Percentiles rank a stretch among this genome's conserved stretches.
Conservation (phyloP, 2,888 invertebrate species). For the Tyria jacobaeae region DNA sequence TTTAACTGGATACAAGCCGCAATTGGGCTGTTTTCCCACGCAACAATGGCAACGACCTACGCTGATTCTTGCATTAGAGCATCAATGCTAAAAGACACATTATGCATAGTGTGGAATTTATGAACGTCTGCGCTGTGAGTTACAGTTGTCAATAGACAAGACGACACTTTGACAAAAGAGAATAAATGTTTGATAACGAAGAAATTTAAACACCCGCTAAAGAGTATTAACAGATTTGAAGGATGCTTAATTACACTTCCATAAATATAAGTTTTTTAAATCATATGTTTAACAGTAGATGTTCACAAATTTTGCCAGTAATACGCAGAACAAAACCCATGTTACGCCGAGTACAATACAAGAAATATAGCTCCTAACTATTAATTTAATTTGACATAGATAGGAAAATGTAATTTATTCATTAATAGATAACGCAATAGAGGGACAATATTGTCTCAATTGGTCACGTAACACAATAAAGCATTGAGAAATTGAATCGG, state of each 20-base stretch:
- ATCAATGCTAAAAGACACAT: constrained; percentile 62
- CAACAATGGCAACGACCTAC: constrained; percentile 68
- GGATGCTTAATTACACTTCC: no score
- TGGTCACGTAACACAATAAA: constrained; percentile 56
- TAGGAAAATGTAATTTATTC: constrained; percentile 49
- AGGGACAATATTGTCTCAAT: constrained; percentile 63
- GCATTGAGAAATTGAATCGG: constrained; percentile 52
- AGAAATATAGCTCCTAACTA: constrained; percentile 34
- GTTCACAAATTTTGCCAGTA: no score
- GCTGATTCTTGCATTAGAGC: constrained; percentile 60
- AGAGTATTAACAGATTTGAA: no score
- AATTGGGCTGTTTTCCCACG: constrained; percentile 78
- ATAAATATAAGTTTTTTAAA: no score
- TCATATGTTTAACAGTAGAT: no score
- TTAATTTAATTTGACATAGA: constrained; percentile 46
- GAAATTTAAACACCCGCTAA: no score
- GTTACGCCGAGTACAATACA: constrained; percentile 21
- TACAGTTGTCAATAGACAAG: neutral
- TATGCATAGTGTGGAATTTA: constrained; percentile 52
- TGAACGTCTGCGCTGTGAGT: constrained; percentile 14
- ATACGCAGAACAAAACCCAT: no score
- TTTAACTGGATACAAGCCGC: constrained; percentile 57
- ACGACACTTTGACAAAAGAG: neutral
- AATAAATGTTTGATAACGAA: neutral
- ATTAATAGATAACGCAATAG: constrained; percentile 53